phyloP scores from a whole-genome alignment of 2,113 vertebrate species.

The Scomber japonicus region DNA sequence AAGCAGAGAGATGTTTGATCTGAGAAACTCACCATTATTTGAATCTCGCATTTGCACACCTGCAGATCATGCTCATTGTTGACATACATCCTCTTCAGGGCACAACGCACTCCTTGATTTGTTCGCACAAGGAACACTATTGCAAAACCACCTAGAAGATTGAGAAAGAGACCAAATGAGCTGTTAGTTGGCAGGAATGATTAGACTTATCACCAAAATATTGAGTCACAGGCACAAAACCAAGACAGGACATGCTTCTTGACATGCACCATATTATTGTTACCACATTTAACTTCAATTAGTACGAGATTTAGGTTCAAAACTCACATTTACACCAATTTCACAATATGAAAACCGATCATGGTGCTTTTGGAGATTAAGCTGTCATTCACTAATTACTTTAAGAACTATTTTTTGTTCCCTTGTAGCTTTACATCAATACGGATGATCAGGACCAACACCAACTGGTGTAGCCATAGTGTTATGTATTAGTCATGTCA shows the following conservation, averaged over 20 bases:
- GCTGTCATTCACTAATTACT: not conserved
- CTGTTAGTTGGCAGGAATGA: too few relatives aligned
- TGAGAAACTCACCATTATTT: slow-evolving; percentile 94
- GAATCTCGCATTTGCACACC: slow-evolving; percentile 97
- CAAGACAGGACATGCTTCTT: not conserved
- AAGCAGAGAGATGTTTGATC: not conserved
- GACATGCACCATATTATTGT: not conserved
- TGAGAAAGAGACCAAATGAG: not conserved
- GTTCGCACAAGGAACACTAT: slow-evolving; percentile 97
- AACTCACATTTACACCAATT: not conserved
- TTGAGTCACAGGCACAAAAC: not conserved
- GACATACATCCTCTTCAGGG: slow-evolving; percentile 99
- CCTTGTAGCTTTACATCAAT: slow-evolving; percentile 26
- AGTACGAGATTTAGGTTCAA: not conserved
- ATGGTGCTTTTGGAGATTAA: not conserved
- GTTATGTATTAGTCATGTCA: slow-evolving; percentile 80
- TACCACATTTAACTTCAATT: not conserved
- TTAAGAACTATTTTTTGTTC: slow-evolving; percentile 19
- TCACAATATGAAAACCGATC: too few relatives aligned
- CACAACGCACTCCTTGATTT: slow-evolving; percentile 94
- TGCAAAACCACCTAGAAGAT: slow-evolving; percentile 92
- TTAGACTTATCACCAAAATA: not conserved
- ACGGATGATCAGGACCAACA: slow-evolving; percentile 52
- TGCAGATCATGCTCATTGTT: slow-evolving; percentile 97
- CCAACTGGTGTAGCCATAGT: slow-evolving; percentile 71